Conservation (phyloP, 2,888 invertebrate genomes). For the Xestia xanthographa region DNA sequence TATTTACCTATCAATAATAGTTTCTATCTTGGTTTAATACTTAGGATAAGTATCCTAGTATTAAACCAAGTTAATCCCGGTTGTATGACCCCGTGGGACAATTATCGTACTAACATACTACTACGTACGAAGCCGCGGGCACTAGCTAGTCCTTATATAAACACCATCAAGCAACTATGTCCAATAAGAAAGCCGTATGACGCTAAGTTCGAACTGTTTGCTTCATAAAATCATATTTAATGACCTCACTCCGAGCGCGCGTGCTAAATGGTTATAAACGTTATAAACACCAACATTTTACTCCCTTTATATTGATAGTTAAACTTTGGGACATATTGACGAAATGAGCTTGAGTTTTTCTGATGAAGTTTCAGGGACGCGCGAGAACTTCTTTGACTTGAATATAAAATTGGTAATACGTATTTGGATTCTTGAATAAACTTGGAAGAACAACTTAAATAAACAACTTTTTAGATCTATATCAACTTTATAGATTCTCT, state of each 20-base stretch:
- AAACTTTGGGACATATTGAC: conserved; percentile 2
- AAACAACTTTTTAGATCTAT: background rate
- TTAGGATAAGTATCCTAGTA: no score
- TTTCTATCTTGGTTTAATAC: no score
- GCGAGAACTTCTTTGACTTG: background rate
- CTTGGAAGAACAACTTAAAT: background rate
- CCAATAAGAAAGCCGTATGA: conserved; percentile 5
- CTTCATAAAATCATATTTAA: conserved; percentile 55
- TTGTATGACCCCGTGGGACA: no score
- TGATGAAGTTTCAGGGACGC: background rate
- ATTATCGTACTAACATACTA: no score
- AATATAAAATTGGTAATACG: background rate
- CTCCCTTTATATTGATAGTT: background rate
- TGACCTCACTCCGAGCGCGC: conserved; percentile 8
- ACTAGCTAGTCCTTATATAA: background rate
- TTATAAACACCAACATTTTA: conserved; percentile 25
- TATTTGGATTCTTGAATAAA: background rate
- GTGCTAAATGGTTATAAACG: conserved; percentile 36
- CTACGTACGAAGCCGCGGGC: no score
- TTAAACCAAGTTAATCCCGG: no score
- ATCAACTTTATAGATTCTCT: background rate
- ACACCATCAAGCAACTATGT: conserved; percentile 12
- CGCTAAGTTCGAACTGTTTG: conserved; percentile 23
- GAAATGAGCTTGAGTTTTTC: background rate
- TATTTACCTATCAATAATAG: no score